These are phyloP conservation scores for Synergus umbraculus DNA, from an alignment of 2,888 invertebrate species.

Conservation along the genomic window DNA sequence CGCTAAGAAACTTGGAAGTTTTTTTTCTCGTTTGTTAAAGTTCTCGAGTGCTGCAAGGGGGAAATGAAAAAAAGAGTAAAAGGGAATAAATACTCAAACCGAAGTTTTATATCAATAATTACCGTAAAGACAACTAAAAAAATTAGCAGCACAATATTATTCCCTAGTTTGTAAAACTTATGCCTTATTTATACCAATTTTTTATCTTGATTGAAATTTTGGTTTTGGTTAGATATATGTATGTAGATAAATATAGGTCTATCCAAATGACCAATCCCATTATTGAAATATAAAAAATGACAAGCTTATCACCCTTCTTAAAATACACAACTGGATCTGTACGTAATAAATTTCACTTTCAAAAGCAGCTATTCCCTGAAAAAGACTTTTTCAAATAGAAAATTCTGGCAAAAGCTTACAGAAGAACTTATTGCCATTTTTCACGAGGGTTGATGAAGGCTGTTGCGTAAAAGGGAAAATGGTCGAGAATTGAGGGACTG, in stretches of 20 bases:
- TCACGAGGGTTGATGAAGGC: background rate
- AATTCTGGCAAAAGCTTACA: background rate
- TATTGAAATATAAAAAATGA: no score
- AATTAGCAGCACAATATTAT: background rate
- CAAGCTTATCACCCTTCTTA: no score
- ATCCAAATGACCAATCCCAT: no score
- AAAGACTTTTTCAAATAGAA: background rate
- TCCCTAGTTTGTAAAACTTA: background rate
- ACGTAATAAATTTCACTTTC: background rate
- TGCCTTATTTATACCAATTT: background rate
- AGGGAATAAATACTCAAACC: background rate
- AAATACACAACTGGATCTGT: background rate
- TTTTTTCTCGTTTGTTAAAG: constrained; percentile 17
- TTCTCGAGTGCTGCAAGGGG: constrained; percentile 1
- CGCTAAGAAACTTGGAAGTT: background rate
- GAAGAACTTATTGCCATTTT: background rate
- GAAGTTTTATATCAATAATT: constrained; percentile 1
- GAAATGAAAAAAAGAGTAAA: background rate
- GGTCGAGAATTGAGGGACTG: constrained; percentile 31
- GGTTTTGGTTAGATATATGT: no score
- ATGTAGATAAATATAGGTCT: no score
- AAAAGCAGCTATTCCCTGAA: background rate
- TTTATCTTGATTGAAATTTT: no score
- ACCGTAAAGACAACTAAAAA: background rate
- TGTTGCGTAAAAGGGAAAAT: background rate